Base-by-base conservation (phyloP, 2,888 invertebrate species). In the Acanthacorydalis orientalis region DNA sequence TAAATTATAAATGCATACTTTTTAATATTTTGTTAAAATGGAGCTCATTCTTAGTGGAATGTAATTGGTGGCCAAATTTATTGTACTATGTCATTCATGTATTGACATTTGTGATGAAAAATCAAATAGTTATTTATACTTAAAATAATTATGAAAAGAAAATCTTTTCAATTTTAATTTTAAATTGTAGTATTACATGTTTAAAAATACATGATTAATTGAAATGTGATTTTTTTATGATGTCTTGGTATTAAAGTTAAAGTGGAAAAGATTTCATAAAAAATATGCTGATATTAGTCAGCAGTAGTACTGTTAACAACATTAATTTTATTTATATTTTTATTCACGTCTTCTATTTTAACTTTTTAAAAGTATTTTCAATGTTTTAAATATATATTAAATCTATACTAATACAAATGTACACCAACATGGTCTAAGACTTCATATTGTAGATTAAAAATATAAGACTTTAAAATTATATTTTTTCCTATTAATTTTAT, bases 261-360 rank as follows among this genome's bases (percentile, higher is more conserved):
- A 41, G 9, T 16, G 11, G 31, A 4, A 16, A 23, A 23, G 8
- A 8, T 11, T 38, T 11, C n/a, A 7, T 2, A n/a, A 38, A 11
- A 11, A 23, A 23, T 23, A 31, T 41, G 41, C 41, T 41, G 41
- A 41, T 41, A 41, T 31, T 41, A 41, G 41, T 41, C 41, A 41
- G 41, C 41, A 7, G 2, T 15, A 38, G 14, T 12, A 38, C 4
- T 23, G 16, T 41, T 23, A 9, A 23, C 31, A 15, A 31, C 11
- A 31, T 41, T 41, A 41, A 16, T 14, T 41, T 16, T 11, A 16
- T 16, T 41, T 15, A 31, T 41, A 41, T 14, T 37, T n/a, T 37
- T 37, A 37, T 23, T 23, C 23, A 23, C 3, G 23, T 23, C 2
- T 23, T 23, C 23, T 23, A 6, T 23, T 23, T 23, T 23, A 23